Conservation (phyloP, 2,797 vertebrate species). For the Numenius phaeopus region DNA sequence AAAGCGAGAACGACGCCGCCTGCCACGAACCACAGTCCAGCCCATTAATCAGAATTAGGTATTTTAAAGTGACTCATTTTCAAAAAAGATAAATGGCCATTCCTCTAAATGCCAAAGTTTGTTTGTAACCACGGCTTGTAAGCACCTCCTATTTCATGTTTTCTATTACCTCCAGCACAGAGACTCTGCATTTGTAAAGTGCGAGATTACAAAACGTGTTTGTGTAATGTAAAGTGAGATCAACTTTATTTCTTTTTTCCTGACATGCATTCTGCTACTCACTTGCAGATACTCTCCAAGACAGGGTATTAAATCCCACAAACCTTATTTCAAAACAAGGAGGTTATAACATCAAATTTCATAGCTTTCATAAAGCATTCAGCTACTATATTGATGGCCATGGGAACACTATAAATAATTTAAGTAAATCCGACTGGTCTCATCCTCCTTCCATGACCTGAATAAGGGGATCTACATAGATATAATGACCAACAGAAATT, state of each 20-base stretch:
- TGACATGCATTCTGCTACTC: background rate
- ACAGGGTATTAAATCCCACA: background rate
- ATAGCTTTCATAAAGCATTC: background rate
- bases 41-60: background rate
- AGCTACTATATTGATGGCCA: background rate
- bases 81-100: background rate
- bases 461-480: background rate
- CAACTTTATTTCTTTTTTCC: background rate
- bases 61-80: background rate
- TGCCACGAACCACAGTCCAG: background rate
- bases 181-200: background rate
- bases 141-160: background rate
- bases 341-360: background rate
- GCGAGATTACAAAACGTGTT: background rate
- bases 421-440: constrained; percentile 23
- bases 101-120: background rate
- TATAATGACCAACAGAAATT: constrained; percentile 5
- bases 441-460: background rate
- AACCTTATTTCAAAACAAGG: background rate
- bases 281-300: background rate
- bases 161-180: background rate
- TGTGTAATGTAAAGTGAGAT: background rate
- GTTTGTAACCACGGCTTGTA: background rate
- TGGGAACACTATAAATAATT: background rate
- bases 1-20: background rate